Conservation (phyloP, 2,797 vertebrate species). For the Xiphorhynchus erythropygius region DNA sequence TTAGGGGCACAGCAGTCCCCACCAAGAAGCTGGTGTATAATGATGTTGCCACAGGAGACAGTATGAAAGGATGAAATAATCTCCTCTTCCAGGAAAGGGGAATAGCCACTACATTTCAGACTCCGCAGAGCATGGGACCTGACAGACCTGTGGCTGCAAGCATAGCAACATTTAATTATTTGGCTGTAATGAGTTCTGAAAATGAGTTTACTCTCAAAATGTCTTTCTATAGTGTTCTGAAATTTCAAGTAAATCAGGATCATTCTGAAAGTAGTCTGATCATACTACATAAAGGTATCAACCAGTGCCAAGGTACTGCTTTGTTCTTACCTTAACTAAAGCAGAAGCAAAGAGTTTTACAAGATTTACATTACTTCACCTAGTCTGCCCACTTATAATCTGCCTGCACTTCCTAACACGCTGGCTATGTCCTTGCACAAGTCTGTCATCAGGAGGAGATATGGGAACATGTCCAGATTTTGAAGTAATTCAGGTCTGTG, state of each 20-base stretch:
- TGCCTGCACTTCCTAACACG: neutral
- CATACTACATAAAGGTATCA: neutral
- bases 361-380: neutral
- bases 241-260: neutral
- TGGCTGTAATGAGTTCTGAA: neutral
- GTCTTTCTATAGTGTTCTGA: neutral
- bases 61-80: conserved; percentile 28
- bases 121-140: neutral
- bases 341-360: neutral
- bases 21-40: neutral
- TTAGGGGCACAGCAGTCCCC: neutral
- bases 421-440: neutral
- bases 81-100: conserved; percentile 32
- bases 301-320: neutral
- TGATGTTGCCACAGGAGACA: neutral
- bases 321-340: neutral
- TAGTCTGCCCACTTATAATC: neutral
- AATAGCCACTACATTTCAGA: neutral
- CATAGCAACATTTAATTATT: neutral
- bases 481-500: neutral
- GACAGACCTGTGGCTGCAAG: neutral
- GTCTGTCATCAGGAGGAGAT: neutral
- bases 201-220: neutral
- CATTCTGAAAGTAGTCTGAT: neutral
- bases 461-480: neutral